These are phyloP conservation scores for Zoanthus sociatus DNA, from an alignment of 92 coral and sea anemone species.

Conservation along the genomic window DNA sequence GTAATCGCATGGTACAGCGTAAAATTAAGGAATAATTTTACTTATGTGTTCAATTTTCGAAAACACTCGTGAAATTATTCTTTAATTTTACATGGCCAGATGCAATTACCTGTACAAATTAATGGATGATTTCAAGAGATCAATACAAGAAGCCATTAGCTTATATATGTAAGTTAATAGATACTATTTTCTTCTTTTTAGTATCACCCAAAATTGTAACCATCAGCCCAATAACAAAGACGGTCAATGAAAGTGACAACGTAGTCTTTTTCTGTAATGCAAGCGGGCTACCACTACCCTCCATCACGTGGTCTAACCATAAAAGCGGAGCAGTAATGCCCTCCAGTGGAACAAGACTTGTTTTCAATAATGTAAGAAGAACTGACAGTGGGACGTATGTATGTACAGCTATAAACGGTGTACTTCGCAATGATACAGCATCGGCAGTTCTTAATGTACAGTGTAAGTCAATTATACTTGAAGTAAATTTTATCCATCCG, in stretches of 20 bases:
- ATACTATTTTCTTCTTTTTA: not conserved
- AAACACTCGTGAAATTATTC: too few relatives aligned
- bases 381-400: constrained; percentile 47
- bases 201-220: constrained; percentile 56
- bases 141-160: too few relatives aligned
- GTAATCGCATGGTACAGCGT: too few relatives aligned
- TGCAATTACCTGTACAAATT: too few relatives aligned
- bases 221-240: constrained; percentile 34
- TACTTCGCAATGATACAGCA: constrained; percentile 41
- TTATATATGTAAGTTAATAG: too few relatives aligned
- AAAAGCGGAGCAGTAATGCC: not conserved
- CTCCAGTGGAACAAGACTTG: constrained; percentile 38
- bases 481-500: not conserved
- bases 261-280: constrained; percentile 59
- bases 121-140: too few relatives aligned
- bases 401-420: constrained; percentile 65
- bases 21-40: too few relatives aligned
- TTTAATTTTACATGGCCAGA: too few relatives aligned
- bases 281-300: constrained; percentile 27
- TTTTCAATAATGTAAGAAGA: constrained; percentile 32
- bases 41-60: too few relatives aligned
- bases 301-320: constrained; percentile 1
- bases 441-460: constrained; percentile 53
- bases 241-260: constrained; percentile 55
- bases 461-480: constrained; percentile 47